Conservation (phyloP, 2,113 vertebrate genomes). For the Oreochromis niloticus region DNA sequence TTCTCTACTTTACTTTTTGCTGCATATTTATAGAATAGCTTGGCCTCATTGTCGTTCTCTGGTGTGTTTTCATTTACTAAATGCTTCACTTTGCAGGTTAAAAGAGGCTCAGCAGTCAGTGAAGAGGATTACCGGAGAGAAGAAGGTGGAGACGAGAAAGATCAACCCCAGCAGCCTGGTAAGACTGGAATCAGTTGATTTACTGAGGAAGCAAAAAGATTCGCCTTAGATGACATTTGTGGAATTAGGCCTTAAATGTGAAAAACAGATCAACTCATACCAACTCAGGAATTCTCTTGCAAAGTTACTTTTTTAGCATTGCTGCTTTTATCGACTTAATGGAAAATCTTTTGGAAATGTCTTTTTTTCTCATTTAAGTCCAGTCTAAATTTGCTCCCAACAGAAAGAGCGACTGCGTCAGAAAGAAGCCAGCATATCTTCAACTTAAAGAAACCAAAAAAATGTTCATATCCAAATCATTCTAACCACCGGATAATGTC, state of each 20-base stretch:
- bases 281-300: background rate
- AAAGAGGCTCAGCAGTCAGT: constrained; percentile 88
- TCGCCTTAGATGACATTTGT: background rate
- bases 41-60: background rate
- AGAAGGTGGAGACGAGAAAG: constrained; percentile 93
- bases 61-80: background rate
- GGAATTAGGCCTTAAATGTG: background rate
- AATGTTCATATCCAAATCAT: background rate
- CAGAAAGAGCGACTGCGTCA: constrained; percentile 92
- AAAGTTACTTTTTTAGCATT: background rate
- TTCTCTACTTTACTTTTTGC: background rate
- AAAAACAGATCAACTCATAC: background rate
- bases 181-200: constrained; percentile 17
- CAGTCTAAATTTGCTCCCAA: constrained; percentile 34
- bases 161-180: constrained; percentile 91
- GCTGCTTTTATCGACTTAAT: background rate
- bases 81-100: constrained; percentile 67
- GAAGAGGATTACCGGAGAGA: constrained; percentile 87
- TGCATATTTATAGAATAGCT: background rate
- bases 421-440: constrained; percentile 81
- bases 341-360: background rate
- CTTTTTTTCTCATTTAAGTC: background rate
- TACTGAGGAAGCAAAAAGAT: background rate
- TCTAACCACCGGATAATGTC: background rate
- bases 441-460: constrained; percentile 39